Percentiles rank a stretch among this genome's conserved stretches.
Conservation (phyloP, 1,140 invertebrate genomes). For the Cylas formicarius region DNA sequence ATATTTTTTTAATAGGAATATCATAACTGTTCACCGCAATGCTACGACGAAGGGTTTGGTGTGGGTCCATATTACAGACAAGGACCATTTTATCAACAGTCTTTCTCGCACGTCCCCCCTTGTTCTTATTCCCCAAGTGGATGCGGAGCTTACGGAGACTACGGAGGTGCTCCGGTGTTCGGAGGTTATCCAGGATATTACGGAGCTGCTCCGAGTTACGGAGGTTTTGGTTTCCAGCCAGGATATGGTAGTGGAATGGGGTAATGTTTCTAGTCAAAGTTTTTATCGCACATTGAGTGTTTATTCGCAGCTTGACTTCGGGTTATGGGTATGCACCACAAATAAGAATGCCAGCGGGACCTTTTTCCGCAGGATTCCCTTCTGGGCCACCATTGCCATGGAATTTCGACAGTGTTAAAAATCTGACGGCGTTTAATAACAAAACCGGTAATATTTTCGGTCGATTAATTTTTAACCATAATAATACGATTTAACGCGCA, state of each 20-base stretch:
- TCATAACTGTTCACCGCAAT: constrained; percentile 20
- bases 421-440: too few species aligned
- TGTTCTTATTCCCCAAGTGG: constrained; percentile 17
- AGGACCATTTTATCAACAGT: constrained; percentile 28
- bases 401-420: too few species aligned
- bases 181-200: background rate
- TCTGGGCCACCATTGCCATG: too few species aligned
- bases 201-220: background rate
- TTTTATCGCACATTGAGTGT: background rate
- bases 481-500: too few species aligned
- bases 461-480: too few species aligned
- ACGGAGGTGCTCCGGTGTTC: background rate
- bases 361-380: too few species aligned
- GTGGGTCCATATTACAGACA: constrained; percentile 28
- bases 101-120: constrained; percentile 20
- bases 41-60: constrained; percentile 31
- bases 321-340: too few species aligned
- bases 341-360: background rate
- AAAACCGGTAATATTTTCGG: too few species aligned
- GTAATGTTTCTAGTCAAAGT: background rate
- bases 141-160: constrained; percentile 5
- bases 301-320: background rate
- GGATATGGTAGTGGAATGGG: background rate
- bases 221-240: background rate
- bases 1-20: constrained; percentile 5